Percentiles rank a stretch among this genome's conserved stretches.
Conservation (phyloP, 2,888 invertebrate genomes). For the Orthosia gracilis region DNA sequence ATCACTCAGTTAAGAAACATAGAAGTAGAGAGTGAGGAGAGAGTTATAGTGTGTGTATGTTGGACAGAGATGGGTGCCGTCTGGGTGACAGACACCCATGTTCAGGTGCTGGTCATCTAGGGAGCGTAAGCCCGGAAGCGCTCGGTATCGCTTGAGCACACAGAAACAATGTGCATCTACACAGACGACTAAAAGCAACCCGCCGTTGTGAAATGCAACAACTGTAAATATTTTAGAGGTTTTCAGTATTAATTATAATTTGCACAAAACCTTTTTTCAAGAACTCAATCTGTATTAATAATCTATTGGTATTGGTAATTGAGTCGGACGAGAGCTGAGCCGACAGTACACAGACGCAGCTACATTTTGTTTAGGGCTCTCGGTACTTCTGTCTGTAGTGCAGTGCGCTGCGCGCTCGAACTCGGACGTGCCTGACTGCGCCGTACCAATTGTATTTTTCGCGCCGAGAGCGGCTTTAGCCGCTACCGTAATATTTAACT, state of each 20-base stretch:
- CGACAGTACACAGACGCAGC: background rate
- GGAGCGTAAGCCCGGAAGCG: too few relatives aligned
- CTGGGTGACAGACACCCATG: too few relatives aligned
- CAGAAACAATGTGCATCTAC: too few relatives aligned
- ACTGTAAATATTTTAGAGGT: background rate
- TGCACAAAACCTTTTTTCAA: background rate
- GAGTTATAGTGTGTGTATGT: too few relatives aligned
- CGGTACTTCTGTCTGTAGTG: conserved; percentile 7
- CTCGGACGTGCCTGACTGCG: conserved; percentile 4
- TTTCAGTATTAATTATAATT: background rate
- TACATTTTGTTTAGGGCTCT: background rate
- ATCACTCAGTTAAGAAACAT: too few relatives aligned
- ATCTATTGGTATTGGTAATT: background rate
- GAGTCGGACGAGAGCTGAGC: background rate
- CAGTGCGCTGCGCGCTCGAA: conserved; percentile 6
- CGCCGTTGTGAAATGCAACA: too few relatives aligned
- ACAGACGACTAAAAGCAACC: too few relatives aligned
- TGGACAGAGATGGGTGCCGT: too few relatives aligned
- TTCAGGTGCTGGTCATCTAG: too few relatives aligned
- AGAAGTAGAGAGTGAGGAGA: too few relatives aligned
- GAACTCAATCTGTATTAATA: background rate
- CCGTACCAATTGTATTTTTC: conserved; percentile 4
- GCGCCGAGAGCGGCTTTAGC: background rate
- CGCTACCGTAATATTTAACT: background rate
- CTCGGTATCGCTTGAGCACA: too few relatives aligned